Conservation (phyloP, 1,140 invertebrate species). For the Diuraphis noxia region DNA sequence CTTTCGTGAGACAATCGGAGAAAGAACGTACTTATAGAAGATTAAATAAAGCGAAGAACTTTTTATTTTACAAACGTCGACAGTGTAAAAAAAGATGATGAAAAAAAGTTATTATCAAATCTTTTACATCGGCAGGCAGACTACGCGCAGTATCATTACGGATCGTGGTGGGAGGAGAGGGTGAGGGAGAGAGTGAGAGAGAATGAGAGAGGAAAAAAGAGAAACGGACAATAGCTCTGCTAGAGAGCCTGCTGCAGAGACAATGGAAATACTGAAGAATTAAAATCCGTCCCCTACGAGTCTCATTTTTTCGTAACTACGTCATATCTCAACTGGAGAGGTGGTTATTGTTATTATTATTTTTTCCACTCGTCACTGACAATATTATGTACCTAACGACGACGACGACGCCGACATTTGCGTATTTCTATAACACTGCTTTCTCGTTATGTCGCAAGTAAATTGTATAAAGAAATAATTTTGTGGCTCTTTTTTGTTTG, state of each 20-base stretch:
- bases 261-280: not conserved
- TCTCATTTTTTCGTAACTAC: not conserved
- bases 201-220: not conserved
- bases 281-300: not conserved
- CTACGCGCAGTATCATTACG: not conserved
- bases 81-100: not conserved
- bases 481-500: not conserved
- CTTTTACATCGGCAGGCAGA: not conserved
- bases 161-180: not conserved
- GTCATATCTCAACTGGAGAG: not conserved
- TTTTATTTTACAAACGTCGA: conserved; percentile 23
- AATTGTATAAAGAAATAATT: not conserved
- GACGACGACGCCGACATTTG: not conserved
- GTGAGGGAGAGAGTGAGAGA: not conserved
- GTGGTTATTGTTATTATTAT: conserved; percentile 3
- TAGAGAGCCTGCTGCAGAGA: not conserved
- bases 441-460: not conserved
- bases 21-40: not conserved
- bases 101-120: conserved; percentile 26
- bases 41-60: not conserved
- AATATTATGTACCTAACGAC: not conserved
- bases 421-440: not conserved
- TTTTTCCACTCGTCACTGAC: not conserved
- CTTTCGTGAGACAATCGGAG: not conserved
- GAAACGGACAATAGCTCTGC: not conserved